Conservation (phyloP, 2,113 vertebrate genomes). For the Macroglossus sobrinus region DNA sequence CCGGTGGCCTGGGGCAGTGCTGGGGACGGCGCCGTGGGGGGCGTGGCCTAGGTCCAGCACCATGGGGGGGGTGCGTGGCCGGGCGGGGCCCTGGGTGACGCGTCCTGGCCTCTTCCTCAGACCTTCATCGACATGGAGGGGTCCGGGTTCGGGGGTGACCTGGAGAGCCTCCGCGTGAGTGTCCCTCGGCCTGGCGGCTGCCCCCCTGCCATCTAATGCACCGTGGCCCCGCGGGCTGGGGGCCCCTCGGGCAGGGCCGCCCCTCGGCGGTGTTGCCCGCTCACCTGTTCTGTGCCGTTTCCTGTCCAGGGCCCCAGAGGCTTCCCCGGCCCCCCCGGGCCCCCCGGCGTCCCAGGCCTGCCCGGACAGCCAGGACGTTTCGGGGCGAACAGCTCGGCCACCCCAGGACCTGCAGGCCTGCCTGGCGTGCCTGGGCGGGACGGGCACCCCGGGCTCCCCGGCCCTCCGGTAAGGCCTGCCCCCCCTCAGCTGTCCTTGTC, state of each 20-base stretch:
- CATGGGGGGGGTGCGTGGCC: accelerated
- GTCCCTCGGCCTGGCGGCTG: accelerated
- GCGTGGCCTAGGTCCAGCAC: too few species aligned
- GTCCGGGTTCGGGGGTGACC: constrained; percentile 87
- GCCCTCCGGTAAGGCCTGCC: constrained; percentile 77
- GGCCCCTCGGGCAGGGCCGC: accelerated
- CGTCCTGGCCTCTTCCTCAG: constrained; percentile 72
- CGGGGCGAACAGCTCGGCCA: constrained; percentile 79
- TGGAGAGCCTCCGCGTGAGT: constrained; percentile 88
- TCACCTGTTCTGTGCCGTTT: accelerated
- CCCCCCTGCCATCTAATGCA: accelerated
- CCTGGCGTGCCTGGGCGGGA: constrained; percentile 85
- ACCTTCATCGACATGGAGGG: constrained; percentile 98
- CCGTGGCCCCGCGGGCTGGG: accelerated
- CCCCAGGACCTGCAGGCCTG: constrained; percentile 84
- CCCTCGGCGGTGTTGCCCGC: accelerated
- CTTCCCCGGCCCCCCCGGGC: constrained; percentile 87
- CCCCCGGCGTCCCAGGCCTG: constrained; percentile 86
- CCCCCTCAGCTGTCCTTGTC: accelerated
- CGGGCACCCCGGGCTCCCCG: constrained; percentile 83
- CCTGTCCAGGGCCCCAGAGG: constrained; percentile 86
- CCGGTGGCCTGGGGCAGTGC: background rate
- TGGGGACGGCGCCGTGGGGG: background rate
- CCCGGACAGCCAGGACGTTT: constrained; percentile 84
- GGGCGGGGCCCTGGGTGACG: accelerated